phyloP scores from a whole-genome alignment of 2,797 vertebrate species.

The Erpetoichthys calabaricus region DNA sequence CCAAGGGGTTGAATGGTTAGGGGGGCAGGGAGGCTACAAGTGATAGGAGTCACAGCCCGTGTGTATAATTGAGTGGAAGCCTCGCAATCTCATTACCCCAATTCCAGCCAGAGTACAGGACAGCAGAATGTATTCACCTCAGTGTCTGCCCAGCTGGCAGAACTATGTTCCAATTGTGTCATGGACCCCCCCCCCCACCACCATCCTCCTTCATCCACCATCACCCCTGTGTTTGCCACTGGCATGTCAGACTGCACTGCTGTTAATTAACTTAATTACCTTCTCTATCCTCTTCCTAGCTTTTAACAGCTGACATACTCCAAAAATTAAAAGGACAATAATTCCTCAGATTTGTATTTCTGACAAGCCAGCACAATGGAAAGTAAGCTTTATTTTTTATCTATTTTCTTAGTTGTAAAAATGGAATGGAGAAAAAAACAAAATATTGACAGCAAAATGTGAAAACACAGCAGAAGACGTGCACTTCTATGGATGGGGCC shows the following conservation, averaged over 20 bases:
- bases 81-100: constrained; percentile 35
- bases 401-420: constrained; percentile 13
- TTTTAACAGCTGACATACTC: constrained; percentile 16
- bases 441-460: constrained; percentile 16
- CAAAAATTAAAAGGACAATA: constrained; percentile 15
- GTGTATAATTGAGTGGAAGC: neutral
- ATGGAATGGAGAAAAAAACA: constrained; percentile 9
- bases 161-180: constrained; percentile 9
- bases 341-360: constrained; percentile 17
- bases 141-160: constrained; percentile 19
- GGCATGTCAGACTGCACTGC: constrained; percentile 21
- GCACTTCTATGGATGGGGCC: too few species aligned
- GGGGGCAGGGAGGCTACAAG: neutral
- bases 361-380: constrained; percentile 14
- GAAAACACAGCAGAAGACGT: too few species aligned
- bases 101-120: constrained; percentile 18
- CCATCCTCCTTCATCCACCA: constrained; percentile 5
- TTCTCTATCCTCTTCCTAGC: constrained; percentile 12
- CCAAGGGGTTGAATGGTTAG: constrained; percentile 8
- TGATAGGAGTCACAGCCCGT: neutral
- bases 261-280: constrained; percentile 28
- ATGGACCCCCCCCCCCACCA: constrained; percentile 3
- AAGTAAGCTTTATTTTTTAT: constrained; percentile 10
- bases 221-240: constrained; percentile 9
- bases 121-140: constrained; percentile 5